Conservation (phyloP, 2,888 invertebrate genomes). For the Agapetus fuscipes region DNA sequence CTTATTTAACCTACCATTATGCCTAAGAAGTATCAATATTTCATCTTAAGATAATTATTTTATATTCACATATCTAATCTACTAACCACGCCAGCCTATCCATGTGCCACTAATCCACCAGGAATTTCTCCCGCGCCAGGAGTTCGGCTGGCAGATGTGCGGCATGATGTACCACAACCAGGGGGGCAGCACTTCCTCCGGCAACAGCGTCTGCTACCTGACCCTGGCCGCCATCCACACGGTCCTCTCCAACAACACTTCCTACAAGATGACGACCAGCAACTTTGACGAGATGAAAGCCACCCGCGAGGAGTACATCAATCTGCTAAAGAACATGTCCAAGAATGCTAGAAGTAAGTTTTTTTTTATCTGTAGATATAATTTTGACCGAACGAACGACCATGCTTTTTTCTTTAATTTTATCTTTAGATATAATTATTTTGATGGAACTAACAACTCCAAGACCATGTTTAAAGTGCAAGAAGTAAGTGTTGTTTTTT, state of each 20-base stretch:
- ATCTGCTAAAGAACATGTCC: constrained; percentile 51
- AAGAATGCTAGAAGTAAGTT: constrained; percentile 62
- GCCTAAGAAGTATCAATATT: too few species aligned
- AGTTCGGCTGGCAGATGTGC: constrained; percentile 63
- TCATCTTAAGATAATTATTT: too few species aligned
- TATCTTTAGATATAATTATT: too few species aligned
- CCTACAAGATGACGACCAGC: constrained; percentile 45
- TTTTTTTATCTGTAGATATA: too few species aligned
- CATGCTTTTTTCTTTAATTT: too few species aligned
- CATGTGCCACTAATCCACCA: constrained; percentile 15
- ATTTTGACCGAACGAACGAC: too few species aligned
- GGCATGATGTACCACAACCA: constrained; percentile 67
- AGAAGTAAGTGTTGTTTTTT: too few species aligned
- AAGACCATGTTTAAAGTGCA: too few species aligned
- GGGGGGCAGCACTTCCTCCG: constrained; percentile 41
- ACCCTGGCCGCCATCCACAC: constrained; percentile 59
- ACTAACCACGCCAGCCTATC: constrained; percentile 9
- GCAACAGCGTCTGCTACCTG: constrained; percentile 71
- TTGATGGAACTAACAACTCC: too few species aligned
- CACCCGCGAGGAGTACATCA: constrained; percentile 44
- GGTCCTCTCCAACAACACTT: constrained; percentile 33
- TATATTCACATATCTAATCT: too few species aligned
- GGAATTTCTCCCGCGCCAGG: constrained; percentile 28
- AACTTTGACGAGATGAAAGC: constrained; percentile 56
- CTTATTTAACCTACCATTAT: too few species aligned